phyloP scores from a whole-genome alignment of 2,797 vertebrate genomes.

The Phoxinus dragarum region DNA sequence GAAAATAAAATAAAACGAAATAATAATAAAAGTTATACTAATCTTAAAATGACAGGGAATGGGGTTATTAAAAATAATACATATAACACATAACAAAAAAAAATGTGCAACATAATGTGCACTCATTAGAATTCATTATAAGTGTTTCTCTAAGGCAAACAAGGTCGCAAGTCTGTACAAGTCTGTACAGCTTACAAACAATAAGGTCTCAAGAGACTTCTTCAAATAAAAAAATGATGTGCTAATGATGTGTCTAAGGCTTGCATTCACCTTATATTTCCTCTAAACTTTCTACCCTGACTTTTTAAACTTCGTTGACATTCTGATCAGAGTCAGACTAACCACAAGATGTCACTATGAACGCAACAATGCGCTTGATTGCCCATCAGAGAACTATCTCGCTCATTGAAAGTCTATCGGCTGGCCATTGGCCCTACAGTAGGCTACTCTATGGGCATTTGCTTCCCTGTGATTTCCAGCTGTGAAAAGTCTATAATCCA shows the following conservation, averaged over 20 bases:
- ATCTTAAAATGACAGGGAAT: not conserved
- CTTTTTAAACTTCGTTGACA: not conserved
- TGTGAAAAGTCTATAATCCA: conserved; percentile 26
- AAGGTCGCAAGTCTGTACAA: not conserved
- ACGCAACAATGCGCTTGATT: conserved; percentile 24
- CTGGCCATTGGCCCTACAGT: not conserved
- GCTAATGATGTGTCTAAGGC: not conserved
- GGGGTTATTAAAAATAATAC: not conserved
- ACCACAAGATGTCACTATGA: conserved; percentile 52
- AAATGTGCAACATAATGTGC: not conserved
- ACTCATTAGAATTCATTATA: not conserved
- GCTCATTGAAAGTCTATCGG: not conserved
- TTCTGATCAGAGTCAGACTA: not conserved
- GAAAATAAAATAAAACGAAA: not conserved
- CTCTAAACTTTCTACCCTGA: not conserved
- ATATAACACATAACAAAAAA: not conserved
- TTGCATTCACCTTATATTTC: not conserved
- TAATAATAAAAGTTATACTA: not conserved
- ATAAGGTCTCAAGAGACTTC: not conserved
- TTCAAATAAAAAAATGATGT: not conserved
- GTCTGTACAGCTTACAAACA: not conserved
- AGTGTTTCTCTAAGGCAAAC: not conserved
- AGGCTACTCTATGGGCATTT: not conserved
- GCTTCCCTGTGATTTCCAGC: conserved; percentile 2
- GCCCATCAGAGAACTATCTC: not conserved